Evolutionary conservation across 2,888 invertebrate genomes (phyloP).

Genomic region (Eudemis profundana): DNA sequence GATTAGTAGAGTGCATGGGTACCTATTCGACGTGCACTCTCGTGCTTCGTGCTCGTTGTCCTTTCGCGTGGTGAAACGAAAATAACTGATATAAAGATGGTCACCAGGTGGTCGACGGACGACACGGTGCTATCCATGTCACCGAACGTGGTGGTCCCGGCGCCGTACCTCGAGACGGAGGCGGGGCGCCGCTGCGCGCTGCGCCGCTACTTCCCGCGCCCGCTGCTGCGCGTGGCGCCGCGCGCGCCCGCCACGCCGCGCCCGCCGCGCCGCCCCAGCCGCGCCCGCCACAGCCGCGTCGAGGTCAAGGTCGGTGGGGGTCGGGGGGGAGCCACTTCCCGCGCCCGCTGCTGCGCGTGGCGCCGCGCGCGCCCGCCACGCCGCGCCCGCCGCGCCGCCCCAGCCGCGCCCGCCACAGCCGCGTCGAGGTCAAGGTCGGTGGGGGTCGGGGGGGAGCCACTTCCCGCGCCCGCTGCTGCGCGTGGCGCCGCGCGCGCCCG

Average conservation of each 20-base stretch:
- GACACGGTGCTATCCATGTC: conserved; percentile 89
- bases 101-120: conserved; percentile 85
- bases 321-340: conserved; percentile 89
- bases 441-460: too few relatives aligned
- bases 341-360: conserved; percentile 55
- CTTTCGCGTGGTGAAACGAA: too few relatives aligned
- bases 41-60: too few relatives aligned
- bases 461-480: conserved; percentile 76
- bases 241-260: conserved; percentile 48
- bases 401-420: conserved; percentile 41
- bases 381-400: conserved; percentile 44
- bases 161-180: conserved; percentile 96
- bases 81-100: neutral
- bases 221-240: conserved; percentile 54
- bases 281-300: conserved; percentile 32
- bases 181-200: conserved; percentile 90
- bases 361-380: conserved; percentile 48
- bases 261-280: conserved; percentile 45
- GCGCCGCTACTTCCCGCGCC: conserved; percentile 86
- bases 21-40: too few relatives aligned
- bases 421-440: conserved; percentile 43
- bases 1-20: too few relatives aligned
- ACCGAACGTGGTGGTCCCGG: conserved; percentile 92
- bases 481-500: conserved; percentile 49
- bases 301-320: conserved; percentile 45